A percentile compares a stretch with the other conserved stretches of the same genome.
phyloP scores from a whole-genome alignment of 2,113 vertebrate genomes.

The Calonectris borealis region DNA sequence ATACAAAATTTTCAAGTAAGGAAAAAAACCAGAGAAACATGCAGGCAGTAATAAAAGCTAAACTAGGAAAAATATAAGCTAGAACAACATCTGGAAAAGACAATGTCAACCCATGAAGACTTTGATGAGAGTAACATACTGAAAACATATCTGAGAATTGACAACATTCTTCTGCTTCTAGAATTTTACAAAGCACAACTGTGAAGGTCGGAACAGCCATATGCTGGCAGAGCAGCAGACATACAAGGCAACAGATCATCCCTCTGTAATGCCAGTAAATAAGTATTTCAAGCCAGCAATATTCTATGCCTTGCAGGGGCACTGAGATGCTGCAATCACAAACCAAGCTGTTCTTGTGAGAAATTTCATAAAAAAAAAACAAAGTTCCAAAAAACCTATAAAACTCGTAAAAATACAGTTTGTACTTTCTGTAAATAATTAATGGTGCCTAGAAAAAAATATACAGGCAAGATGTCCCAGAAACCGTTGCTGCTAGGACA shows the following conservation, averaged over 20 bases:
- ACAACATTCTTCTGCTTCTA: background rate
- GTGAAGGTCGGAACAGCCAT: rapidly evolving
- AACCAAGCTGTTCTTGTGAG: background rate
- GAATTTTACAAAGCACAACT: background rate
- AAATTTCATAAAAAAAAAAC: background rate
- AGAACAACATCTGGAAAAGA: background rate
- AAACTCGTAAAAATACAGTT: background rate
- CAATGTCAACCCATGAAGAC: background rate
- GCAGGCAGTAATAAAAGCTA: background rate
- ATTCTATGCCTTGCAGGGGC: no score
- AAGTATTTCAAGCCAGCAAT: rapidly evolving
- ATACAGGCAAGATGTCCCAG: background rate
- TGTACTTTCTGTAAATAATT: no score
- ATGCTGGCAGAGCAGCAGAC: rapidly evolving
- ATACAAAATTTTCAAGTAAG: background rate
- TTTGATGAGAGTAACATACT: rapidly evolving
- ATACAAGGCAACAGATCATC: rapidly evolving
- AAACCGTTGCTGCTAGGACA: rapidly evolving
- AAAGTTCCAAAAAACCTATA: background rate
- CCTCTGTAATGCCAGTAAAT: rapidly evolving
- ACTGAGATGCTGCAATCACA: background rate
- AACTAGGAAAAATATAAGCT: background rate
- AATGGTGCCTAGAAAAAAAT: background rate
- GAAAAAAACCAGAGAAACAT: background rate
- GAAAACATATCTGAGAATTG: background rate